phyloP scores from a whole-genome alignment of 2,888 invertebrate species.

The Synanthedon vespiformis region DNA sequence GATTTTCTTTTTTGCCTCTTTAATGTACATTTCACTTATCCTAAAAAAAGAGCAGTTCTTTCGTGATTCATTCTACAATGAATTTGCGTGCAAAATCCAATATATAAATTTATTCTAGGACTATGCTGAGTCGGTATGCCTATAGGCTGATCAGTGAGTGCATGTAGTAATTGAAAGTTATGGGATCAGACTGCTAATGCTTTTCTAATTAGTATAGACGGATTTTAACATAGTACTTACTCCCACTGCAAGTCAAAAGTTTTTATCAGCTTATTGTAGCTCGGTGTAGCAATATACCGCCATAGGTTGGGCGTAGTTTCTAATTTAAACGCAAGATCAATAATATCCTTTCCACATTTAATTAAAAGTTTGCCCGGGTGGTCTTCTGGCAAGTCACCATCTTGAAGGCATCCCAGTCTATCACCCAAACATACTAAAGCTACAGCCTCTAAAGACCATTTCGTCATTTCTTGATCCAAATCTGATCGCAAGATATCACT shows the following conservation, averaged over 20 bases:
- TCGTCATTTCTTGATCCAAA: slow-evolving; percentile 66
- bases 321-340: slow-evolving; percentile 29
- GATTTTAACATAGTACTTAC: slow-evolving; percentile 25
- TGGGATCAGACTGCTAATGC: too few species aligned
- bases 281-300: slow-evolving; percentile 35
- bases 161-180: too few species aligned
- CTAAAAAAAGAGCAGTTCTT: slow-evolving; percentile 19
- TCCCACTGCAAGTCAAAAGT: slow-evolving; percentile 47
- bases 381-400: slow-evolving; percentile 25
- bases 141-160: too few species aligned
- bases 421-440: slow-evolving; percentile 44
- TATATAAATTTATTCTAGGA: too few species aligned
- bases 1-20: slow-evolving; percentile 33
- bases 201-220: too few species aligned
- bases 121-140: too few species aligned
- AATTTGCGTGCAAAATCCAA: too few species aligned
- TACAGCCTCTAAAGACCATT: slow-evolving; percentile 74
- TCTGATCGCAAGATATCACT: slow-evolving; percentile 35
- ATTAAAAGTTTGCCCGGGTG: slow-evolving; percentile 40
- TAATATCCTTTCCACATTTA: slow-evolving; percentile 31
- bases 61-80: too few species aligned
- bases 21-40: slow-evolving; percentile 38
- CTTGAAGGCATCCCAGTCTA: slow-evolving; percentile 40
- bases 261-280: slow-evolving; percentile 38
- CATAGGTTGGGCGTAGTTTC: slow-evolving; percentile 41